Evolutionary conservation across 2,113 vertebrate species (phyloP), one percentile per base, ranked within the genome.

Genomic region (Callopanchax toddi): DNA sequence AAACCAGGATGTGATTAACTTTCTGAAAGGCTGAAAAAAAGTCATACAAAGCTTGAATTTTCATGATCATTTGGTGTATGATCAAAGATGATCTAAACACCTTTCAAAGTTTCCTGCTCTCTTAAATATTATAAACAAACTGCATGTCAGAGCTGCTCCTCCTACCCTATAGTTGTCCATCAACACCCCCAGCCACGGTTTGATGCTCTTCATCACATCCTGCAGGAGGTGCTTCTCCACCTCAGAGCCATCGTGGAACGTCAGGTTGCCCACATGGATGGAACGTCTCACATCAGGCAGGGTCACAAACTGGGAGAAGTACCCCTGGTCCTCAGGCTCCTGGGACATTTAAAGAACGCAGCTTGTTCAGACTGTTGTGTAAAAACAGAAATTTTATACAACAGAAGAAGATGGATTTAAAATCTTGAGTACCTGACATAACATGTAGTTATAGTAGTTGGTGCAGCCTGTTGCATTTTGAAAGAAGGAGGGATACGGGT

Each of bases 151-250:
- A n/a, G n/a, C n/a, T n/a, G n/a, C n/a, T n/a, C 4, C 13, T 1
- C 89, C 92, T 85, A 93, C 95, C 91, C 92, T 93, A 26, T 97
- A 97, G 83, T 95, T 90, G 67, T 94, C 89, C 92, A 95, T 95
- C 79, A 97, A 87, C 57, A 90, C 78, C n/a, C 84, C 84, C 52
- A 96, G 89, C 95, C 94, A 97, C 0, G 93, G 94, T 50, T 95
- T 96, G 71, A 96, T 93, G 57, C 93, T 95, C 86, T 95, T 91
- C 84, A 94, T 88, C 18, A 83, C 82, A 57, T 95, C 94, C 89
- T 93, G 87, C 74, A 90, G 25, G 71, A 94, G 89, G 83, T 96
- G 85, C 62, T 93, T 92, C 78, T 94, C 92, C 84, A 93, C 94
- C 71, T 78, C 46, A 1, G 89, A 73, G 26, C 93, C 88, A 0